Base-by-base conservation (phyloP, 2,113 vertebrate species). In the Orthonyx spaldingii region DNA sequence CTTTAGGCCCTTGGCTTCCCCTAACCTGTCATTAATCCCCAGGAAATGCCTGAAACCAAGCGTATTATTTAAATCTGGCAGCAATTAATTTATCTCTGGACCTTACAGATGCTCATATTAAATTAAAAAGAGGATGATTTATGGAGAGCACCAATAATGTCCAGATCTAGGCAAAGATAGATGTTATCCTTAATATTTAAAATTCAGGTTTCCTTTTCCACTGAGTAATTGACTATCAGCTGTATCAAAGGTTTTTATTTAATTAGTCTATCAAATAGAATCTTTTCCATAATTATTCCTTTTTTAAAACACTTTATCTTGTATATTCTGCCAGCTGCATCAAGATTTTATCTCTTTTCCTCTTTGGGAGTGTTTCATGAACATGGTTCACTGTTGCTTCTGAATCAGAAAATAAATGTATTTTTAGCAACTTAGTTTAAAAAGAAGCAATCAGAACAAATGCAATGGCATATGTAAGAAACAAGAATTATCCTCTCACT, bases 1-100 rank as follows among this genome's bases (percentile, higher is more conserved):
- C 94, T 95, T 93, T 92, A 95, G 93, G 94, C 94, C 90, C 90
- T 95, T 64, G 3, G 72, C 88, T 96, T 94, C 90, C 86, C 86
- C 94, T 94, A 96, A 97, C 96, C 94, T 96, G 96, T 97, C 96
- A 96, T 96, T 97, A 96, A 97, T 97, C 93, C 93, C 85, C 93
- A 96, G 97, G 93, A 96, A 95, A 97, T 96, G 94, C 93, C 93
- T 95, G 92, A 95, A 94, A 96, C 93, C 82, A 95, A 96, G 90
- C 26, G 18, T 94, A 91, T 95, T 96, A 97, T 96, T 96, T 97
- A 95, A 97, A 96, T 96, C 95, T 97, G 94, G 91, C 95, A 97
- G 93, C 93, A 95, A 96, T 97, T 97, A 97, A 96, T 97, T 96
- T 96, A 95, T 96, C 94, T 94, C 90, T 97, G 94, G 95, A 93